phyloP scores from a whole-genome alignment of 2,797 vertebrate species.

The Pyrocephalus nanus region DNA sequence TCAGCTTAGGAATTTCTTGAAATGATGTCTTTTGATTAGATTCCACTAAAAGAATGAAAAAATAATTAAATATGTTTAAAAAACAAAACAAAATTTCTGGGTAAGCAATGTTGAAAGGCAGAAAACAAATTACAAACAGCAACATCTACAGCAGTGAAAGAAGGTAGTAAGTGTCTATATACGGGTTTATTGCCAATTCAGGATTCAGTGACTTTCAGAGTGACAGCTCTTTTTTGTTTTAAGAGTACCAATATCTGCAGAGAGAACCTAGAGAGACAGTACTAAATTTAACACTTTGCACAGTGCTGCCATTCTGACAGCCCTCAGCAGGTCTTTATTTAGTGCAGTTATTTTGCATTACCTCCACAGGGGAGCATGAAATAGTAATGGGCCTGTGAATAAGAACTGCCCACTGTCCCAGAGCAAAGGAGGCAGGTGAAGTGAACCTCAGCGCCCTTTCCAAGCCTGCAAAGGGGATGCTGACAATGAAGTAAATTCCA shows the following conservation, averaged over 20 bases:
- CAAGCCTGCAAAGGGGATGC: neutral
- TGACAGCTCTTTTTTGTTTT: neutral
- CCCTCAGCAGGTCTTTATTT: conserved; percentile 12
- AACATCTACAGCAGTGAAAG: neutral
- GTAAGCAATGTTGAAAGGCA: neutral
- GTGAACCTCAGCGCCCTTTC: neutral
- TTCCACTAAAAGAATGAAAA: conserved; percentile 84
- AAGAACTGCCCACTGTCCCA: neutral
- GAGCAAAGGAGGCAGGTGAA: neutral
- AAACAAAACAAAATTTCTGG: neutral
- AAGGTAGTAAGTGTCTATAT: neutral
- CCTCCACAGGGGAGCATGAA: neutral
- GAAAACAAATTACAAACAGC: neutral
- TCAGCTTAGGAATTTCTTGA: conserved; percentile 91
- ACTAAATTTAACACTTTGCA: conserved; percentile 1
- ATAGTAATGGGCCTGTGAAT: neutral
- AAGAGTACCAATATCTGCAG: neutral
- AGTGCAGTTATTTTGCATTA: neutral
- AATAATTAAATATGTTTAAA: neutral
- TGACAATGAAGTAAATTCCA: neutral
- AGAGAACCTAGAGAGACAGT: neutral
- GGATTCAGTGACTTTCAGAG: neutral
- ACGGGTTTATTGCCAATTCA: neutral
- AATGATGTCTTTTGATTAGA: conserved; percentile 91
- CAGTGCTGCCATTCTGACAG: neutral